phyloP scores from a whole-genome alignment of 2,797 vertebrate species.

The Macroramphosus scolopax region DNA sequence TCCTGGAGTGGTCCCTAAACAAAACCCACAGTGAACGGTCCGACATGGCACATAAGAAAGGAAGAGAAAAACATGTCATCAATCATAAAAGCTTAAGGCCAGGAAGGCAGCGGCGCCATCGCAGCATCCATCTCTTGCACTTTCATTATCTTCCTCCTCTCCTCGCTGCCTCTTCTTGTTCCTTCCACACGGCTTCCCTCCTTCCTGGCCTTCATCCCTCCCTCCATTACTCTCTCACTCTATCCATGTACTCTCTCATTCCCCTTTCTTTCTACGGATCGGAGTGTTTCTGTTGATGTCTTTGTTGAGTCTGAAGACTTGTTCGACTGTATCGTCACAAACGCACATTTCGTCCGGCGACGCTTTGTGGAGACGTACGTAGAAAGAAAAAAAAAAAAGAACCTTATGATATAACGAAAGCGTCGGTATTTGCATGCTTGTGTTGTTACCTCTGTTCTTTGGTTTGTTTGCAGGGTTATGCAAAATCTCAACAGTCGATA shows the following conservation, averaged over 20 bases:
- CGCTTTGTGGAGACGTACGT: no score
- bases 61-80: conserved; percentile 51
- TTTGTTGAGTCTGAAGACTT: conserved; percentile 9
- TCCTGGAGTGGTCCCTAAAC: conserved; percentile 34
- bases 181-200: conserved; percentile 9
- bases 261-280: conserved; percentile 31
- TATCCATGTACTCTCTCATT: conserved; percentile 30
- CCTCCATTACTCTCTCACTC: conserved; percentile 6
- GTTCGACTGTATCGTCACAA: neutral
- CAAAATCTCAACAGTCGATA: no score
- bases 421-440: no score
- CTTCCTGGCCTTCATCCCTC: conserved; percentile 9
- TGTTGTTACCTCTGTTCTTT: no score
- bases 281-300: no score
- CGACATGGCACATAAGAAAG: conserved; percentile 22
- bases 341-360: neutral
- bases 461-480: no score
- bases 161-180: conserved; percentile 13
- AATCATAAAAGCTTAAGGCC: conserved; percentile 52
- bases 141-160: conserved; percentile 24
- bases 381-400: no score
- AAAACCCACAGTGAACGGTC: conserved; percentile 26
- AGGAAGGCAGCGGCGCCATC: conserved; percentile 30
- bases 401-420: no score
- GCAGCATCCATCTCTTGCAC: conserved; percentile 42